Base-by-base conservation (phyloP, 2,888 invertebrate species). In the Limnephilus lunatus region DNA sequence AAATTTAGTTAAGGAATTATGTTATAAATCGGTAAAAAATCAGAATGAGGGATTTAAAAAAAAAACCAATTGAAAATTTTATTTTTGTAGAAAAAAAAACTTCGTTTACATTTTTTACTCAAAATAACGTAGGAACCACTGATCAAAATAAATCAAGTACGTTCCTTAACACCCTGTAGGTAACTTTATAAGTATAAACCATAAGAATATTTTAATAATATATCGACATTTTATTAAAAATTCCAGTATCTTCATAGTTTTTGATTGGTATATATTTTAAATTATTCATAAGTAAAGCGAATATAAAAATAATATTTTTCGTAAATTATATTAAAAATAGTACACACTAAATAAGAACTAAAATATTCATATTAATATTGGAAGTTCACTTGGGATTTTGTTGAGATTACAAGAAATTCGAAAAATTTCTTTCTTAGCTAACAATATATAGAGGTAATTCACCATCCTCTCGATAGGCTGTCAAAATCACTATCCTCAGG, bases 311-410 rank as follows among this genome's bases (percentile, higher is more conserved):
- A 0, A 11, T 85, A 85, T 32, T 44, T 32, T 53, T 19, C 25
- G 85, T 39, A 32, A 15, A 25, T 44, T n/a, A n/a, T 44, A 25
- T 39, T 44, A 11, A 39, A n/a, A 14, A 14, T 39, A 48, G 19
- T 86, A 85, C 31, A 3, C 35, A 25, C 4, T 85, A 25, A 68
- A n/a, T 68, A 68, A 68, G 9, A 68, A 68, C 68, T 68, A 68
- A n/a, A 68, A 68, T 44, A 68, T 19, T 53, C 53, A 5, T 53
- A 53, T 19, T 53, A 0, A 53, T 25, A 39, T 86, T 44, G 86
- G 86, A 86, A 86, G 86, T 44, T 48, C 86, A 48, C 3, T n/a
- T 86, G 39, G n/a, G 86, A 86, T 86, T 86, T 86, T 44, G 86
- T 86, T 86, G 86, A 11, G 5, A 83, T 14, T 83, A 32, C 2